These are phyloP conservation scores for Leptinotarsa haldemani DNA, from an alignment of 2,888 invertebrate species.

Conservation along the genomic window DNA sequence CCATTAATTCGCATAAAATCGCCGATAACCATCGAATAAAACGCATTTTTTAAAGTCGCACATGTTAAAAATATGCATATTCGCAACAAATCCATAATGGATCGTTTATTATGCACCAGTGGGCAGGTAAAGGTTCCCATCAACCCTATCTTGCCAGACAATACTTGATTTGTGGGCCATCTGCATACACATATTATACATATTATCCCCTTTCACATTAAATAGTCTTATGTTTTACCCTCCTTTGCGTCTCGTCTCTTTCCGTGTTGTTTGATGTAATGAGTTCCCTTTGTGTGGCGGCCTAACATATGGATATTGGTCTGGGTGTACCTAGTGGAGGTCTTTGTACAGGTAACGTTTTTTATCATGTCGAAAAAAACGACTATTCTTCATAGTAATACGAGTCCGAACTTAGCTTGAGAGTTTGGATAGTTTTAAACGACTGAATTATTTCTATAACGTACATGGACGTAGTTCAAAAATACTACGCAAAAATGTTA, in stretches of 20 bases:
- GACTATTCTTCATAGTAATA: neutral
- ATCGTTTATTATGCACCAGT: slow-evolving; percentile 62
- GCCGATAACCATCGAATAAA: slow-evolving; percentile 56
- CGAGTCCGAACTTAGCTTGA: neutral
- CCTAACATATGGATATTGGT: slow-evolving; percentile 35
- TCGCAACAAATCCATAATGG: slow-evolving; percentile 60
- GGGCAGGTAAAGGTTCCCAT: slow-evolving; percentile 60
- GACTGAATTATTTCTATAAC: too few relatives aligned
- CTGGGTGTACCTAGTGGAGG: slow-evolving; percentile 24
- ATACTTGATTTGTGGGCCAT: slow-evolving; percentile 65
- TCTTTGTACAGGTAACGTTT: slow-evolving; percentile 39
- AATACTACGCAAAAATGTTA: too few relatives aligned
- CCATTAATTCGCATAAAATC: slow-evolving; percentile 65
- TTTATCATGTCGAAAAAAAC: slow-evolving; percentile 22
- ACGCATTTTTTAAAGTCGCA: slow-evolving; percentile 47
- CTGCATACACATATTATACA: slow-evolving; percentile 57
- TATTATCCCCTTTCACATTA: slow-evolving; percentile 41
- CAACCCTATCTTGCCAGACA: slow-evolving; percentile 61
- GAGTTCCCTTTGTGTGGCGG: slow-evolving; percentile 48
- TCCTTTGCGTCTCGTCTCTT: slow-evolving; percentile 47
- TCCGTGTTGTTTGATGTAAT: slow-evolving; percentile 55
- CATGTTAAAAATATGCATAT: slow-evolving; percentile 62
- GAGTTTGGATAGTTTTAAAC: too few relatives aligned
- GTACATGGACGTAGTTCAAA: too few relatives aligned
- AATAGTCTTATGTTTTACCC: slow-evolving; percentile 46